Percentiles rank a stretch among this genome's conserved stretches.
These are phyloP conservation scores for Muscicapa striata DNA, from an alignment of 2,797 vertebrate species.

Conservation along the genomic window DNA sequence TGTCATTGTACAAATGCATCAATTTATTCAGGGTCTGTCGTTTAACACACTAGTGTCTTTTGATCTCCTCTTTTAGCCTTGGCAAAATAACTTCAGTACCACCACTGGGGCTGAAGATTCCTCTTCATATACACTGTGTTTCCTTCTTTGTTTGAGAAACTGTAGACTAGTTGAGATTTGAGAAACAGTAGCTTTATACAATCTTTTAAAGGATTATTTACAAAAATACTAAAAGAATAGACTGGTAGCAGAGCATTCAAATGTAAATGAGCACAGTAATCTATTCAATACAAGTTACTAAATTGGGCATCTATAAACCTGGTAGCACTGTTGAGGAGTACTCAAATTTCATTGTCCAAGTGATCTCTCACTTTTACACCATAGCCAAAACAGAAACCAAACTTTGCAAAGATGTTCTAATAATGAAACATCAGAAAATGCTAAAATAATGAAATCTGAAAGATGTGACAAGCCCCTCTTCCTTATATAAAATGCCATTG, in stretches of 20 bases:
- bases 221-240: constrained; percentile 43
- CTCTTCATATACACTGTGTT: not conserved
- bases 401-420: not conserved
- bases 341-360: not conserved
- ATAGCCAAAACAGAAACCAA: not conserved
- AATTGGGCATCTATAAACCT: not conserved
- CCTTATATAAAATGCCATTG: not conserved
- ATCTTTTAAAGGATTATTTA: constrained; percentile 4
- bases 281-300: not conserved
- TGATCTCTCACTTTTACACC: not conserved
- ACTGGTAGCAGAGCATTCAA: not conserved
- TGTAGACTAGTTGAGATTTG: not conserved
- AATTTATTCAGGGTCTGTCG: constrained; percentile 1
- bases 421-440: not conserved
- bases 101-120: not conserved
- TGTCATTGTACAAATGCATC: constrained; percentile 5
- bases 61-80: constrained; percentile 5
- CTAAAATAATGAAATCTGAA: not conserved
- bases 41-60: constrained; percentile 1
- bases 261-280: not conserved
- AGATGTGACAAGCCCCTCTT: not conserved
- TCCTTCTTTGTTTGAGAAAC: not conserved
- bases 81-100: not conserved
- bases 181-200: not conserved
- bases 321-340: not conserved